phyloP scores from a whole-genome alignment of 1,140 invertebrate genomes.

The Ips nitidus region DNA sequence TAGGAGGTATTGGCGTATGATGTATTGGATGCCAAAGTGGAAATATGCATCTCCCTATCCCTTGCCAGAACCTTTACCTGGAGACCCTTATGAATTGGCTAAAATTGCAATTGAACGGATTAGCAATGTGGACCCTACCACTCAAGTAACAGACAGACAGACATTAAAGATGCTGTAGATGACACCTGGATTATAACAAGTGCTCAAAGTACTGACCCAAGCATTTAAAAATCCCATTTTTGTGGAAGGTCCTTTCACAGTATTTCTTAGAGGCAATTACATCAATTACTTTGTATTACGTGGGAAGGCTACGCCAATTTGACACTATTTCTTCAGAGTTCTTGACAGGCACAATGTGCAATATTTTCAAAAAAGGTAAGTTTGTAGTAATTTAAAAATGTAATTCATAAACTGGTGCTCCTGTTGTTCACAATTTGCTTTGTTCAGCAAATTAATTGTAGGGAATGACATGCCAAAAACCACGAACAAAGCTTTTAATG shows the following conservation, averaged over 20 bases:
- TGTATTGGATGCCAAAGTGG: conserved; percentile 99
- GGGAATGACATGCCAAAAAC: too few relatives aligned
- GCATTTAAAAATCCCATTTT: conserved; percentile 73
- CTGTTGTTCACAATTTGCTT: too few relatives aligned
- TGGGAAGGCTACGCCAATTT: conserved; percentile 58
- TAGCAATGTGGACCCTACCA: conserved; percentile 85
- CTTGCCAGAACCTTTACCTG: conserved; percentile 73
- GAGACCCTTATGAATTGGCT: conserved; percentile 78
- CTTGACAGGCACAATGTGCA: too few relatives aligned
- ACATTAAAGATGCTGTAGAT: conserved; percentile 76
- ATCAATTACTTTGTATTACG: conserved; percentile 87
- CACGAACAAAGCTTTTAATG: too few relatives aligned
- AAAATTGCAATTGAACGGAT: conserved; percentile 85
- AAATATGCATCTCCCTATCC: conserved; percentile 89
- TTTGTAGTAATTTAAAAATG: too few relatives aligned
- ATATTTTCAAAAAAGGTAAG: too few relatives aligned
- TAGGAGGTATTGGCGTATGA: conserved; percentile 87
- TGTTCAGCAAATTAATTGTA: too few relatives aligned
- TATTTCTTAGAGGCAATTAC: conserved; percentile 74
- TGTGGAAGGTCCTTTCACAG: conserved; percentile 84
- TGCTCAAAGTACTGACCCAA: conserved; percentile 80
- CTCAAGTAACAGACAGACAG: conserved; percentile 67
- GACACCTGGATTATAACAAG: conserved; percentile 93
- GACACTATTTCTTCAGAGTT: too few relatives aligned
- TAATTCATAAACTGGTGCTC: too few relatives aligned